These are phyloP conservation scores for Subanguina moxae DNA, from an alignment of 1,140 invertebrate genomes.

Conservation along the genomic window DNA sequence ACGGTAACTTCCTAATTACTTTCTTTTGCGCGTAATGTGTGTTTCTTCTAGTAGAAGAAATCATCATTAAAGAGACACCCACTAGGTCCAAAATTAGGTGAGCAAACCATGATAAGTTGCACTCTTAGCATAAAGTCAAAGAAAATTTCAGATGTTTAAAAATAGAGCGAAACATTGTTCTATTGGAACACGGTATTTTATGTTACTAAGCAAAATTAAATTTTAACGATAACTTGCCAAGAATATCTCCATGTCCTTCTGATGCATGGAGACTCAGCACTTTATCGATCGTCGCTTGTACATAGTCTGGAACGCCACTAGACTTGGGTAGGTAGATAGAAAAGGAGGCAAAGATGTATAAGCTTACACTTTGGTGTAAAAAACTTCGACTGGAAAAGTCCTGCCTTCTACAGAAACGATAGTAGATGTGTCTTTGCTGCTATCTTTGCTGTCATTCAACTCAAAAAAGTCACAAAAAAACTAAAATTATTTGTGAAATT, in stretches of 20 bases:
- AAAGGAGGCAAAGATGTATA: slow-evolving; percentile 1
- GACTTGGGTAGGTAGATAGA: too few relatives aligned
- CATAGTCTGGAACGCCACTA: slow-evolving; percentile 47
- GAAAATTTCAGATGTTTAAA: too few relatives aligned
- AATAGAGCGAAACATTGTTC: too few relatives aligned
- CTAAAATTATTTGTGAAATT: slow-evolving; percentile 70
- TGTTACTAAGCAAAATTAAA: too few relatives aligned
- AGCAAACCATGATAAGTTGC: too few relatives aligned
- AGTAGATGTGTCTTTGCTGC: slow-evolving; percentile 69
- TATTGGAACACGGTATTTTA: too few relatives aligned
- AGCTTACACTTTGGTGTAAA: slow-evolving; percentile 69
- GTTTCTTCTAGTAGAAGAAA: too few relatives aligned
- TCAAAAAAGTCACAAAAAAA: slow-evolving; percentile 82
- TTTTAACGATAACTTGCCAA: slow-evolving; percentile 63
- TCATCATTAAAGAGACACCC: too few relatives aligned
- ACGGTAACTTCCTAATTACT: too few relatives aligned
- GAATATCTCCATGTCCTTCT: slow-evolving; percentile 76
- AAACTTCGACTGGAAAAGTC: slow-evolving; percentile 80
- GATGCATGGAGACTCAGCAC: slow-evolving; percentile 80
- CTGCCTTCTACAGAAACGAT: slow-evolving; percentile 84
- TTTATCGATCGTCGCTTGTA: slow-evolving; percentile 77
- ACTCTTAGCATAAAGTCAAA: too few relatives aligned
- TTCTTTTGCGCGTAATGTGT: too few relatives aligned
- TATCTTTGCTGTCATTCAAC: slow-evolving; percentile 64
- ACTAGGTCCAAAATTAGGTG: too few relatives aligned